Evolutionary conservation across 2,113 vertebrate species (phyloP).

Genomic region (Acrocephalus arundinaceus): DNA sequence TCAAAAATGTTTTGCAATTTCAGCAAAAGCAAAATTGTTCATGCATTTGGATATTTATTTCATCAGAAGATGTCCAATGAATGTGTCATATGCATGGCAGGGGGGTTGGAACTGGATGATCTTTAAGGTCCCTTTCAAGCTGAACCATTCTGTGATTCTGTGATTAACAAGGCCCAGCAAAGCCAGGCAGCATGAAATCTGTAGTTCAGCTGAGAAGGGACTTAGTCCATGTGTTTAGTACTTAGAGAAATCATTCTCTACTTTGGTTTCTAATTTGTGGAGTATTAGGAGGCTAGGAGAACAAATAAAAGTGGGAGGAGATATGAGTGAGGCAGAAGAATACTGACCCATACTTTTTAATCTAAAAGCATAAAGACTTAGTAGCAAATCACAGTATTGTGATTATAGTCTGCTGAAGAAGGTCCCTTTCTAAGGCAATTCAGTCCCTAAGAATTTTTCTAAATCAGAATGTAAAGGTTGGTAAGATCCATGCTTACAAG

Average conservation of each 20-base stretch:
- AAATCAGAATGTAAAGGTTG: not conserved
- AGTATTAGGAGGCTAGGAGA: not conserved
- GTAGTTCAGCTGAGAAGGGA: not conserved
- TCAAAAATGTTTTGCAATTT: not conserved
- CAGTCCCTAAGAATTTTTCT: not conserved
- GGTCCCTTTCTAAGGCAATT: not conserved
- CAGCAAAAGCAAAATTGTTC: not conserved
- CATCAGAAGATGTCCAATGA: not conserved
- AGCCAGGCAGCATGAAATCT: not conserved
- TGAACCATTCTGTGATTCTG: not conserved
- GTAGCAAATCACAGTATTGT: not conserved
- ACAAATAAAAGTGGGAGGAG: not conserved
- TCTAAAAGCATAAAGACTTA: not conserved
- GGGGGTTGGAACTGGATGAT: not conserved
- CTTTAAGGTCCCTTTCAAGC: not conserved
- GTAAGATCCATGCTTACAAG: not conserved
- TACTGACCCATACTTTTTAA: not conserved
- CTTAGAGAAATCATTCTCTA: not conserved
- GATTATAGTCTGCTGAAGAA: not conserved
- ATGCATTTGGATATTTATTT: not conserved
- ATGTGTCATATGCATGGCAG: not conserved
- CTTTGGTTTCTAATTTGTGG: not conserved
- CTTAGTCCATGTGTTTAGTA: not conserved
- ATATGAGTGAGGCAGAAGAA: not conserved
- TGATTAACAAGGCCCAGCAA: not conserved